These are phyloP conservation scores for Mellivora capensis DNA, from an alignment of 2,113 vertebrate species.

Conservation along the genomic window DNA sequence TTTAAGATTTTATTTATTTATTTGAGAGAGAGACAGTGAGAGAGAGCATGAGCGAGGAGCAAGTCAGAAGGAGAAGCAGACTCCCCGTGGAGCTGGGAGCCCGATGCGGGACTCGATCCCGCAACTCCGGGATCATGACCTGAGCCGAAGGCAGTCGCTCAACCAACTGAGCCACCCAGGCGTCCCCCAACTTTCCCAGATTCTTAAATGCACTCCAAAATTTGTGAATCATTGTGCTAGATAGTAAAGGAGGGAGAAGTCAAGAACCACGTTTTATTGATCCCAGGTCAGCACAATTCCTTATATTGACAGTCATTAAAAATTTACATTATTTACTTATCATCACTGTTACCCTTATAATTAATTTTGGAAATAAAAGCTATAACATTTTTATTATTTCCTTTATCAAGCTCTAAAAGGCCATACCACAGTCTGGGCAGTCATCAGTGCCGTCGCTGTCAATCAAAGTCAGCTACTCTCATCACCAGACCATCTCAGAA, in stretches of 20 bases:
- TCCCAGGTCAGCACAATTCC: not conserved
- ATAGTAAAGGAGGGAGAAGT: not conserved
- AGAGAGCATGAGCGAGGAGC: too few relatives aligned
- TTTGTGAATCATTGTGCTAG: not conserved
- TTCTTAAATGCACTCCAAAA: not conserved
- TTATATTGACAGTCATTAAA: not conserved
- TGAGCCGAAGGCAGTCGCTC: too few relatives aligned
- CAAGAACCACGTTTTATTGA: not conserved
- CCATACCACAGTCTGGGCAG: slow-evolving; percentile 85
- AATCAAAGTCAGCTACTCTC: slow-evolving; percentile 85
- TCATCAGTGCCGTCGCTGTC: slow-evolving; percentile 84
- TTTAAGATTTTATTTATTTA: too few relatives aligned
- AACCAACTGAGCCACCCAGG: too few relatives aligned
- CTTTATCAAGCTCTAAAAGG: slow-evolving; percentile 82
- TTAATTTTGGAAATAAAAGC: not conserved
- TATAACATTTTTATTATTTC: not conserved
- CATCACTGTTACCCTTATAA: not conserved
- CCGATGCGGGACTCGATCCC: too few relatives aligned
- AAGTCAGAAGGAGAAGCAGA: too few relatives aligned
- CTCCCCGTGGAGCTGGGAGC: too few relatives aligned
- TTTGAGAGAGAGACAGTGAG: too few relatives aligned
- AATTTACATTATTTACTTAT: not conserved
- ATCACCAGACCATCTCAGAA: slow-evolving; percentile 85
- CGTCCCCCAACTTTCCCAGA: not conserved
- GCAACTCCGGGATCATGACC: too few relatives aligned